Evolutionary conservation across 1,140 invertebrate genomes (phyloP).

Genomic region (Danaus melanippus): DNA sequence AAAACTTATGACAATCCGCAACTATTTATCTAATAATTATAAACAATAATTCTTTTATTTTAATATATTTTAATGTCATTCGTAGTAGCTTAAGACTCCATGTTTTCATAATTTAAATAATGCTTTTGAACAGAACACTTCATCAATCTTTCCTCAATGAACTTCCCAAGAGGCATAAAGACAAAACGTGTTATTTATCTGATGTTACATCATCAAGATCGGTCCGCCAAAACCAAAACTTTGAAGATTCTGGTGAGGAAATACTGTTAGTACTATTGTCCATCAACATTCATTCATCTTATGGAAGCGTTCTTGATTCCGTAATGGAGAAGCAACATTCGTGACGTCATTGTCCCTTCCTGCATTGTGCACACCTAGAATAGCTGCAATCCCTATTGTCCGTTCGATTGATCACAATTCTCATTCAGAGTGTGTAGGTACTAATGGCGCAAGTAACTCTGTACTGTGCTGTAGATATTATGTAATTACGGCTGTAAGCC

Average conservation of each 20-base stretch:
- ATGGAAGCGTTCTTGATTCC: slow-evolving; percentile 29
- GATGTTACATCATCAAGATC: no score
- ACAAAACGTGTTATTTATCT: no score
- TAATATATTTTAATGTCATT: no score
- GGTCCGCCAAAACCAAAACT: slow-evolving; percentile 1
- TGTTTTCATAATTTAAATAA: no score
- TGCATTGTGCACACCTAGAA: slow-evolving; percentile 23
- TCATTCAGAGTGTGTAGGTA: slow-evolving; percentile 27
- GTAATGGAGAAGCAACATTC: slow-evolving; percentile 29
- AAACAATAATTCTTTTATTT: no score
- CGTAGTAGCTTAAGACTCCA: no score
- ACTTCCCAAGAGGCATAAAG: no score
- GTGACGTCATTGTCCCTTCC: slow-evolving; percentile 37
- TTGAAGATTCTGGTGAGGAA: slow-evolving; percentile 1
- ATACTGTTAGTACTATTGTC: slow-evolving; percentile 8
- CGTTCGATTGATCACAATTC: slow-evolving; percentile 45
- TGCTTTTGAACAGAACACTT: no score
- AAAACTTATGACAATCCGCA: no score
- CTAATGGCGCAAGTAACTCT: slow-evolving; percentile 24
- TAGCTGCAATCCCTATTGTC: slow-evolving; percentile 37
- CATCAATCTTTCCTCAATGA: no score
- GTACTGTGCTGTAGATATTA: slow-evolving; percentile 15
- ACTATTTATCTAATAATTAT: no score
- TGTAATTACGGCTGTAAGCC: slow-evolving; percentile 40
- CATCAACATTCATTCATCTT: slow-evolving; percentile 28